A percentile compares a stretch with the other conserved stretches of the same genome.
These are phyloP conservation scores for Choreutis nemorana DNA, from an alignment of 2,888 invertebrate species.

Conservation along the genomic window DNA sequence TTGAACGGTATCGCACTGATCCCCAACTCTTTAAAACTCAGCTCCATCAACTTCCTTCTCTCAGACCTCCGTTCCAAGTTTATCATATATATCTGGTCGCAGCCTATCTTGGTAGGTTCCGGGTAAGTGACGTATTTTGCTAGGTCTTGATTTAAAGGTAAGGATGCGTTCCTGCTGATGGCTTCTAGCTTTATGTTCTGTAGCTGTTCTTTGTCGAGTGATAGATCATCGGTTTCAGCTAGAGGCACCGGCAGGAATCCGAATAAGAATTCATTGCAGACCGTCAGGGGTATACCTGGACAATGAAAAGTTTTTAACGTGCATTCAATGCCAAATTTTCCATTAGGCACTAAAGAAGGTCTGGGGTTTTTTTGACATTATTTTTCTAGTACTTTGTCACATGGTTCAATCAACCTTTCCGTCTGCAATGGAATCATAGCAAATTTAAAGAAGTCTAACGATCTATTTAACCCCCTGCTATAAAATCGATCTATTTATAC, in stretches of 20 bases:
- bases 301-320: conserved; percentile 4
- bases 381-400: too few species aligned
- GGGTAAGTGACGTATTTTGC: conserved; percentile 35
- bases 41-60: conserved; percentile 79
- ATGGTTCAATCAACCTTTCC: too few species aligned
- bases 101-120: conserved; percentile 69
- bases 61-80: conserved; percentile 87
- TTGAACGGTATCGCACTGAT: conserved; percentile 77
- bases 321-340: too few species aligned
- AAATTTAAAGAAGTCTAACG: too few species aligned
- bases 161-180: conserved; percentile 64
- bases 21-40: conserved; percentile 81
- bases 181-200: conserved; percentile 79
- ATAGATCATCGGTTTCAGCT: conserved; percentile 70
- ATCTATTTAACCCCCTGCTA: too few species aligned
- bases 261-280: conserved; percentile 84
- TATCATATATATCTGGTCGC: conserved; percentile 89
- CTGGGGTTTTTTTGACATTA: too few species aligned
- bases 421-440: too few species aligned
- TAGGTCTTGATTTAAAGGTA: conserved; percentile 45
- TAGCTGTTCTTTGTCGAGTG: conserved; percentile 75
- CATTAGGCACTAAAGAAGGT: too few species aligned
- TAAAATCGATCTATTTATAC: too few species aligned
- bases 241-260: conserved; percentile 86
- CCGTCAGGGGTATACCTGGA: conserved; percentile 33